Conservation (phyloP, 2,888 invertebrate species). For the Crioceris asparagi region DNA sequence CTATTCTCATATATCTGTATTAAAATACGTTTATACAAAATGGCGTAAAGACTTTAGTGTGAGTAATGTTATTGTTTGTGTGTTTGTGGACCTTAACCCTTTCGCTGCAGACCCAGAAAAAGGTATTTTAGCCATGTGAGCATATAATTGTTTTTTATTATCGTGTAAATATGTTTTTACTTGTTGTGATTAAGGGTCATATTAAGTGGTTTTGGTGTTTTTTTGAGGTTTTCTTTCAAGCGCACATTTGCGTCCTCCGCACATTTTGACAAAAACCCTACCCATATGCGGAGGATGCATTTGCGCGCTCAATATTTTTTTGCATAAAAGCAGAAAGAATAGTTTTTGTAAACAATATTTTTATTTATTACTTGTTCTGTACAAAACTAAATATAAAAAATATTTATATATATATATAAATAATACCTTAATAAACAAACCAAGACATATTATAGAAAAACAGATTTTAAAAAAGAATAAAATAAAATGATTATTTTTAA, state of each 20-base stretch:
- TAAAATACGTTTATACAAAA: too few species aligned
- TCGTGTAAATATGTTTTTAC: conserved; percentile 1
- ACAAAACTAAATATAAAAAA: too few species aligned
- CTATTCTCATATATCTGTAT: too few species aligned
- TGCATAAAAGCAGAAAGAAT: too few species aligned
- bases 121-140: not conserved
- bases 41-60: too few species aligned
- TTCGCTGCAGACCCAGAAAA: conserved; percentile 3
- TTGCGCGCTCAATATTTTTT: not conserved
- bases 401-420: conserved; percentile 2
- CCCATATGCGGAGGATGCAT: not conserved
- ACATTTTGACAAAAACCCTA: conserved; percentile 2
- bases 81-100: too few species aligned
- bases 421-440: not conserved
- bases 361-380: conserved; percentile 4
- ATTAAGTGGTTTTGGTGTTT: not conserved
- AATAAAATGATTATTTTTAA: conserved; percentile 1
- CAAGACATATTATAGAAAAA: conserved; percentile 1
- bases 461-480: conserved; percentile 3
- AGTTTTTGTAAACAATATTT: too few species aligned
- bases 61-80: too few species aligned
- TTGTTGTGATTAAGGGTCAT: not conserved
- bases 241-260: conserved; percentile 2
- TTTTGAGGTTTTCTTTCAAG: conserved; percentile 1
- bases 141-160: conserved; percentile 1